Conservation (phyloP, 1,140 invertebrate genomes). For the Copidosoma floridanum region DNA sequence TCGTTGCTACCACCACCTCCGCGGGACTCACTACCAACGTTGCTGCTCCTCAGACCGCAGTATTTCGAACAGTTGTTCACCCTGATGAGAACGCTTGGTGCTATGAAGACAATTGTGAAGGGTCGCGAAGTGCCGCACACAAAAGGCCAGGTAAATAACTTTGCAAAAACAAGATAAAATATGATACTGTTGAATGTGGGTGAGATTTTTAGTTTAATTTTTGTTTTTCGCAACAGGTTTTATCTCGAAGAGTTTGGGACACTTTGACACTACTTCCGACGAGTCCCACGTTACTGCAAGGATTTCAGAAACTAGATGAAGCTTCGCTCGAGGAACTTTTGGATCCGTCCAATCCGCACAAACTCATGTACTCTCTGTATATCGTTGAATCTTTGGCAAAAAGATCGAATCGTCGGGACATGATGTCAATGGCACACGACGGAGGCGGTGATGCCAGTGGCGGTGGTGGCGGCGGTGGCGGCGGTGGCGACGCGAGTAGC, state of each 20-base stretch:
- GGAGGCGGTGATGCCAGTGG: slow-evolving; percentile 39
- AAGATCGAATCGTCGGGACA: slow-evolving; percentile 16
- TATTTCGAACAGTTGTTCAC: slow-evolving; percentile 90
- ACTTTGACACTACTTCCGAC: slow-evolving; percentile 88
- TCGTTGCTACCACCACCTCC: slow-evolving; percentile 77
- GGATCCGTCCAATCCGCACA: slow-evolving; percentile 85
- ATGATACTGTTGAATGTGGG: not conserved
- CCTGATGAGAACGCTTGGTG: slow-evolving; percentile 84
- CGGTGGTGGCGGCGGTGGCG: slow-evolving; percentile 45
- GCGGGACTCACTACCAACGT: slow-evolving; percentile 78
- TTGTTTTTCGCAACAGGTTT: slow-evolving; percentile 59
- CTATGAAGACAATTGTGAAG: slow-evolving; percentile 74
- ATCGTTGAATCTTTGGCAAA: slow-evolving; percentile 77
- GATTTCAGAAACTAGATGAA: slow-evolving; percentile 74
- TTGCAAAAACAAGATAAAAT: not conserved
- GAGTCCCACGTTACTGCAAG: slow-evolving; percentile 78
- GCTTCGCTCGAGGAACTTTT: slow-evolving; percentile 70
- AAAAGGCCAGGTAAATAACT: slow-evolving; percentile 64
- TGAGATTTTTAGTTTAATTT: not conserved
- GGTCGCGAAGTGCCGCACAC: slow-evolving; percentile 78
- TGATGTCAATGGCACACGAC: slow-evolving; percentile 33
- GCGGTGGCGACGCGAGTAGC: slow-evolving; percentile 31
- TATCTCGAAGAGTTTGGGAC: slow-evolving; percentile 90
- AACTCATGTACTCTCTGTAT: slow-evolving; percentile 92
- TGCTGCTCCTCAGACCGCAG: slow-evolving; percentile 77